Conservation (phyloP, 2,888 invertebrate species). For the Rapana venosa region DNA sequence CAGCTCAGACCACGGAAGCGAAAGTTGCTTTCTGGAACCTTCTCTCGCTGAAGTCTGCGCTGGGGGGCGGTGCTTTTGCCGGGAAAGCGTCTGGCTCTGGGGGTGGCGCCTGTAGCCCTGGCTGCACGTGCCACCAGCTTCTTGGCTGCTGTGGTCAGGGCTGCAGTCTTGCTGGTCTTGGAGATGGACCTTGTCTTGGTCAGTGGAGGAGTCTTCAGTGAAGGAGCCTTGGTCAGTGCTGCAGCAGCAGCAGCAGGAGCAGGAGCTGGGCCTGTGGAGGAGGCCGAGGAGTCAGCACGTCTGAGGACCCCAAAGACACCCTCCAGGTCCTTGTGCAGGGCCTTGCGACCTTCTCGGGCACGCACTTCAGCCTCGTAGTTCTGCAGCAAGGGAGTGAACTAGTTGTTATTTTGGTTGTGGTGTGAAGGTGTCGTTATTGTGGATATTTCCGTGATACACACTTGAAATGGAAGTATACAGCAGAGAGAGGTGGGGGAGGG, state of each 20-base stretch:
- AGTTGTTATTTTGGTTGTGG: background rate
- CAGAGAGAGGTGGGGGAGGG: no score
- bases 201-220: background rate
- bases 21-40: conserved; percentile 59
- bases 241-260: background rate
- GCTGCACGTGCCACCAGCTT: conserved; percentile 24
- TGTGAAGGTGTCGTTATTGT: background rate
- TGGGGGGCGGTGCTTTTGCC: background rate
- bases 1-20: conserved; percentile 56
- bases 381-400: conserved; percentile 12
- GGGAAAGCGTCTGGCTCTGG: background rate
- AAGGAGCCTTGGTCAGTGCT: background rate
- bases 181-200: background rate
- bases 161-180: background rate
- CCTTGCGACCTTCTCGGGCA: conserved; percentile 50
- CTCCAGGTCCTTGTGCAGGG: conserved; percentile 61
- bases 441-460: no score
- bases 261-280: background rate
- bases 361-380: conserved; percentile 50
- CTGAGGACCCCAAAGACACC: conserved; percentile 64
- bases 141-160: background rate
- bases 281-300: conserved; percentile 27
- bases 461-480: background rate
- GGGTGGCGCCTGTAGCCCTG: background rate
- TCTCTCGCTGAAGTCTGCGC: conserved; percentile 55